A percentile compares a stretch with the other conserved stretches of the same genome.
phyloP scores from a whole-genome alignment of 2,113 vertebrate genomes.

The Verasper variegatus region DNA sequence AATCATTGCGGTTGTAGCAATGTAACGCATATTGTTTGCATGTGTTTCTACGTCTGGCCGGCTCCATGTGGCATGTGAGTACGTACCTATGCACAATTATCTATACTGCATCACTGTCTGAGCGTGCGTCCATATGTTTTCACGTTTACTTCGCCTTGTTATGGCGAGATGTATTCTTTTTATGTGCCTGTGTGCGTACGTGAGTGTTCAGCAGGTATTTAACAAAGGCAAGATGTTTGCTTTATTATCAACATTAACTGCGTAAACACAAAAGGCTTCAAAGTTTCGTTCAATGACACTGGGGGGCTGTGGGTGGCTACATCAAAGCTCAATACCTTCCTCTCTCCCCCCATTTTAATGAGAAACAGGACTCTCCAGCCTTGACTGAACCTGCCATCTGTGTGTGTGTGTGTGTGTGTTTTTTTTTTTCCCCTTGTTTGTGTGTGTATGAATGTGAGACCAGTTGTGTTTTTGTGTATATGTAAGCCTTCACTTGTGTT shows the following conservation, averaged over 20 bases:
- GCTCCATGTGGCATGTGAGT: neutral
- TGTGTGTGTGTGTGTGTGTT: conserved; percentile 41
- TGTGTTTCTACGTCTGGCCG: conserved; percentile 50
- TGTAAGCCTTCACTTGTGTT: conserved; percentile 53
- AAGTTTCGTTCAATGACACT: conserved; percentile 82
- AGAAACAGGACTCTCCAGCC: conserved; percentile 84
- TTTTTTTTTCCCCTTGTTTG: conserved; percentile 41
- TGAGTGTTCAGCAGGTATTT: conserved; percentile 67
- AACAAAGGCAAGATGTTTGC: conserved; percentile 84
- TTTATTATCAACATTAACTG: conserved; percentile 80
- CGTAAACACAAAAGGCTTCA: conserved; percentile 80
- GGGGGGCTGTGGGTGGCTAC: conserved; percentile 83
- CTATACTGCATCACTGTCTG: conserved; percentile 39
- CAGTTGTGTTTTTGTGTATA: conserved; percentile 55
- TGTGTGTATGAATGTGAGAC: conserved; percentile 30
- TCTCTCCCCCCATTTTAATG: conserved; percentile 80
- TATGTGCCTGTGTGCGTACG: neutral
- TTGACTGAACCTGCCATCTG: conserved; percentile 84
- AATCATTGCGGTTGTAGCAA: conserved; percentile 32
- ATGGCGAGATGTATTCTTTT: conserved; percentile 39
- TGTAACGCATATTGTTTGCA: conserved; percentile 49
- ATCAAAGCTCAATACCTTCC: conserved; percentile 83
- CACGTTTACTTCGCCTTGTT: conserved; percentile 59
- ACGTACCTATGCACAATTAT: conserved; percentile 32
- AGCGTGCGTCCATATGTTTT: conserved; percentile 43